Conservation (phyloP, 2,888 invertebrate species). For the Macrosoma leucophasiata region DNA sequence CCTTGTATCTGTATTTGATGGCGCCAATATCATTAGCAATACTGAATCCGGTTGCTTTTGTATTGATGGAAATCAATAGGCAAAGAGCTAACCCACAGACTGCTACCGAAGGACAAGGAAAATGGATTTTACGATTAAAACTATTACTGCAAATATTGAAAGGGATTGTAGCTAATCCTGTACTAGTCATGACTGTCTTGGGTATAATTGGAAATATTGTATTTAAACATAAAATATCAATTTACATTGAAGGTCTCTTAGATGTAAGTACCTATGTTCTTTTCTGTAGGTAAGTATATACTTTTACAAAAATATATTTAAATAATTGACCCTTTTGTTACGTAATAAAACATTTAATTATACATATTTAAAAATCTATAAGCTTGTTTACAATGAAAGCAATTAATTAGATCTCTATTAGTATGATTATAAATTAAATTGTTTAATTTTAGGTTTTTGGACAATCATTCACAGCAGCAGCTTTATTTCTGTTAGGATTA, state of each 20-base stretch:
- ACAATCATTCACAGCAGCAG: conserved; percentile 92
- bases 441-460: conserved; percentile 79
- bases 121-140: conserved; percentile 47
- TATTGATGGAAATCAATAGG: conserved; percentile 89
- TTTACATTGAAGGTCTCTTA: conserved; percentile 83
- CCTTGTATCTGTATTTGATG: conserved; percentile 92
- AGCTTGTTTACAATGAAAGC: neutral
- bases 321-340: neutral
- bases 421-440: no score
- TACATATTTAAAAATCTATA: neutral
- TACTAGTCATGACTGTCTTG: conserved; percentile 93
- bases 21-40: conserved; percentile 95
- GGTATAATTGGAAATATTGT: conserved; percentile 90
- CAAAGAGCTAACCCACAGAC: conserved; percentile 51
- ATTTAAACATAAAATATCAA: conserved; percentile 86
- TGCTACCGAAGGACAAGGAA: conserved; percentile 30
- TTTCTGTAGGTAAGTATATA: conserved; percentile 1
- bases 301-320: neutral
- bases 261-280: conserved; percentile 69
- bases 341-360: neutral
- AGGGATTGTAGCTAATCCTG: conserved; percentile 90
- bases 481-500: conserved; percentile 91
- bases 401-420: neutral
- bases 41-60: conserved; percentile 93
- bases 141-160: conserved; percentile 71